Base-by-base conservation (phyloP, 1,140 invertebrate species). In the Ridgeia piscesae region DNA sequence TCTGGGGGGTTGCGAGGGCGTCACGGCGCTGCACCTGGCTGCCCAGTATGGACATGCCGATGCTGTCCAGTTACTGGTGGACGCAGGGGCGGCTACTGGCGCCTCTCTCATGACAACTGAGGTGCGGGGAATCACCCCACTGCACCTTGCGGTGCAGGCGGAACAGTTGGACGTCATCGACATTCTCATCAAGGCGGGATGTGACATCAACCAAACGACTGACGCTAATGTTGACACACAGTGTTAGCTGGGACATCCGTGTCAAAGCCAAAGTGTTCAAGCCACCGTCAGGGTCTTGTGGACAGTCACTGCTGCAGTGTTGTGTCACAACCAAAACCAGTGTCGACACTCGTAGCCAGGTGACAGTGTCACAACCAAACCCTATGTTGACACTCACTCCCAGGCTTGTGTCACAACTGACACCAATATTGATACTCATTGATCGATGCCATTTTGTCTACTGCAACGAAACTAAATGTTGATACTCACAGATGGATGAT, bases 91-190 rank as follows among this genome's bases (percentile, higher is more conserved):
- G 48, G 11, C 33, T 21, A 77, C 88, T 14, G 88, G 89, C 34
- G 91, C 91, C 34, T n/a, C 33, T 11, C 89, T 92, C 31, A 88
- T 58, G 4, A 77, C 34, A 27, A 14, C 21, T n/a, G 77, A 34
- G 14, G 35, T 92, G n/a, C 33, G 88, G 21, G 91, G 91, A 14
- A 42, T 92, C 14, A 92, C 91, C 34, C 91, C 91, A 9, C 34
- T 92, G 33, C 91, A 92, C 58, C 77, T 92, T 8, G 91, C 91
- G 9, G 88, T 89, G 6, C 50, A 92, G 35, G 31, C 34, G 14
- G 91, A 92, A 89, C 91, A 88, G 11, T 33, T 92, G 33, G 91
- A 92, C 33, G 34, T 92, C 34, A 92, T 92, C 11, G 91, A 92
- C 48, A 92, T 92, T 88, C 58, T 92, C 33, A 77, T 92, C n/a